Base-by-base conservation (phyloP, 2,888 invertebrate species). In the Emmelina monodactyla region DNA sequence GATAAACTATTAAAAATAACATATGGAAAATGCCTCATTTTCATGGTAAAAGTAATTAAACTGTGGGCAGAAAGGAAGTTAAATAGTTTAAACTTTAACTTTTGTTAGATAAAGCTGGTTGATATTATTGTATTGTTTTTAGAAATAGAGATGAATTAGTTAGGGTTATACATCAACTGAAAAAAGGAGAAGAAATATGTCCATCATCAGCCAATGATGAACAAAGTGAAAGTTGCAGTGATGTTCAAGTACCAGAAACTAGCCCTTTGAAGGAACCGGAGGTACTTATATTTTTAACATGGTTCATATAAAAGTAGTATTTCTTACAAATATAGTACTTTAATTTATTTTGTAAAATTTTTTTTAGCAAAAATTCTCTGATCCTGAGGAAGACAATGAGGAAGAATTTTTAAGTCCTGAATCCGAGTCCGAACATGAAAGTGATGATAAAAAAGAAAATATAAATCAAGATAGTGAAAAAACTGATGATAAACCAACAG, bases 101-200 rank as follows among this genome's bases (percentile, higher is more conserved):
- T n/a, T n/a, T n/a, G n/a, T n/a, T n/a, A n/a, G n/a, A n/a, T n/a
- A n/a, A n/a, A n/a, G n/a, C n/a, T n/a, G n/a, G n/a, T n/a, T n/a
- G n/a, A n/a, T n/a, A n/a, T n/a, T n/a, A n/a, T n/a, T n/a, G n/a
- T n/a, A n/a, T n/a, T n/a, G n/a, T n/a, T 60, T 75, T 34, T 57
- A 92, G 94, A 64, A 86, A 86, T 73, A 78, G 93, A 44, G 90
- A 90, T 46, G 92, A 92, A 47, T 78, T 97, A 47, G 87, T 89
- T 6, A 84, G 85, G 55, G 82, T 97, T 22, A 93, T 96, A 59
- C 80, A 82, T 29, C 85, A 88, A 43, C 70, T 94, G 34, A 87
- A 86, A 36, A 84, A 82, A 51, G 89, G 88, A 12, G 89, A 91
- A 53, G 85, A 86, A 40, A 82, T 84, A 14, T 84, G 84, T 38